Evolutionary conservation across 2,888 invertebrate genomes (phyloP), one percentile per base, ranked within the genome.

Genomic region (Eurytoma californica): DNA sequence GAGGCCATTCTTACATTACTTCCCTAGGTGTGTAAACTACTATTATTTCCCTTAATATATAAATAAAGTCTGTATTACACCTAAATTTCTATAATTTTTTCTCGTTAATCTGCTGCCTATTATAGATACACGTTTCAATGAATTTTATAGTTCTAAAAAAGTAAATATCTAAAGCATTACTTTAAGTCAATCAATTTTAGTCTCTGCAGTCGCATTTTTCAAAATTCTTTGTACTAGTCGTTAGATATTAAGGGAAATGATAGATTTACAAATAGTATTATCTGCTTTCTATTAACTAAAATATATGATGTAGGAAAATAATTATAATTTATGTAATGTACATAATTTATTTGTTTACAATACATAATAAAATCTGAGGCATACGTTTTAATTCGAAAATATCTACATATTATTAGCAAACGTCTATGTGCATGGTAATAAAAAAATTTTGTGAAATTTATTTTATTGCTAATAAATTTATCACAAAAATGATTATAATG

Each of bases 341-440:
- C 53, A 73, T 72, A 70, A 79, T 80, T 80, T 80, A 75, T 80
- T 78, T 9, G 57, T 58, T 75, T 78, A 78, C 61, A 75, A 58
- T 75, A 65, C 61, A 75, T 75, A 78, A 57, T 78, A 80, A 80
- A 78, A 75, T 72, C 72, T 57, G 28, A 74, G 72, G 72, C 65
- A 53, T 70, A 80, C 58, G 58, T 51, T 72, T 72, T 72, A 61
- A 60, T 58, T 74, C 51, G 49, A 74, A 18, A 30, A 55, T 80
- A 80, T 75, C 72, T 80, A 80, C 74, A 72, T 61, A 77, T 70
- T 66, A 61, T 69, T 61, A 77, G 57, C 47, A 72, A 39, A 65
- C 67, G 57, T 77, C 55, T 49, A 77, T 28, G 72, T 60, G 28
- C 5, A 39, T 51, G 60, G 49, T 69, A 72, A 80, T 61, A 55